Conservation (phyloP, 2,888 invertebrate genomes). For the Spisula solida region DNA sequence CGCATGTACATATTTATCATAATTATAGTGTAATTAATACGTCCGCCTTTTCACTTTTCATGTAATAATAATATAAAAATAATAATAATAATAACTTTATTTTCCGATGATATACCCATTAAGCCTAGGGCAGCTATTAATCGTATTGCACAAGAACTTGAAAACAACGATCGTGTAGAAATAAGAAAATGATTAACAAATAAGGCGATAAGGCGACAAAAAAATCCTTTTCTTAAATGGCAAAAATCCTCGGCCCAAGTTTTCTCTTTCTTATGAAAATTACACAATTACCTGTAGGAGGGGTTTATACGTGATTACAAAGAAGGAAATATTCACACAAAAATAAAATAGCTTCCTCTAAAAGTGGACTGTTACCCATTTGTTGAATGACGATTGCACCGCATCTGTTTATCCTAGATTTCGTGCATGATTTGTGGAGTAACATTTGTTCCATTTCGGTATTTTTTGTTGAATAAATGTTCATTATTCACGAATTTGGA, state of each 20-base stretch:
- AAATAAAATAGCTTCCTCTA: no score
- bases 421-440: not conserved
- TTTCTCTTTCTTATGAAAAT: slow-evolving; percentile 14
- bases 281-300: not conserved
- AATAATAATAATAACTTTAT: no score
- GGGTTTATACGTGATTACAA: not conserved
- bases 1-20: no score
- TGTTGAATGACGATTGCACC: no score
- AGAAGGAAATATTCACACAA: no score
- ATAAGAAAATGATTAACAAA: not conserved
- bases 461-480: not conserved
- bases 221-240: not conserved
- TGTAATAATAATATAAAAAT: no score
- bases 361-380: not conserved
- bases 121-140: no score
- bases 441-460: not conserved
- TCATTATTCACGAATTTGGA: not conserved
- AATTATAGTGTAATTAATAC: no score
- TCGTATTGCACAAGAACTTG: no score
- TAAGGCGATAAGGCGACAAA: not conserved
- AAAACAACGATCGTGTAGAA: slow-evolving; percentile 14
- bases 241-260: slow-evolving; percentile 4
- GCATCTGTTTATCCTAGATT: not conserved
- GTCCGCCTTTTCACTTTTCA: no score
- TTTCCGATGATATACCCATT: no score